Percentiles rank a stretch among this genome's conserved stretches.
Evolutionary conservation across 2,113 vertebrate species (phyloP).

Genomic region (Mesitornis unicolor): DNA sequence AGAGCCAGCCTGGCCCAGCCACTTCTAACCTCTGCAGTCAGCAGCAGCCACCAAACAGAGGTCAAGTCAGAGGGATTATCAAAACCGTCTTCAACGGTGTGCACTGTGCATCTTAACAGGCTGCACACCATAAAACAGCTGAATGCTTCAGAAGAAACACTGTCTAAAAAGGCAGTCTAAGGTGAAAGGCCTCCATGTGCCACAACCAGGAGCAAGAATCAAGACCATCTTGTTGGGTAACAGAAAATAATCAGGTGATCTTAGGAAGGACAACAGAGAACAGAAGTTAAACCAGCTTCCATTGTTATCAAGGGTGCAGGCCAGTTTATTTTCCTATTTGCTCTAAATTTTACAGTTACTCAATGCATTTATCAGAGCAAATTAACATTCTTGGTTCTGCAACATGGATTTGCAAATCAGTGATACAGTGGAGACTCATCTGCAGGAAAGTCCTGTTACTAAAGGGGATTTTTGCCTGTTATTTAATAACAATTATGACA

Average conservation of each 20-base stretch:
- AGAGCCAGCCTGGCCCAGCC: not conserved
- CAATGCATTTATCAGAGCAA: not conserved
- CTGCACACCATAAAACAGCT: not conserved
- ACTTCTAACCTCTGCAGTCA: not conserved
- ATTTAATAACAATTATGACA: not conserved
- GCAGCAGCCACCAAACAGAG: too few relatives aligned
- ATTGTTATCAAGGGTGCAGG: not conserved
- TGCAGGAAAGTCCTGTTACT: not conserved
- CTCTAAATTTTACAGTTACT: not conserved
- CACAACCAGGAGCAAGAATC: not conserved
- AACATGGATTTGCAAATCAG: not conserved
- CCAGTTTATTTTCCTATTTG: not conserved
- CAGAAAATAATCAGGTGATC: not conserved
- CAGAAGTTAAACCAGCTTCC: not conserved
- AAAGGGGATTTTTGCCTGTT: not conserved
- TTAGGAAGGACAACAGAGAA: not conserved
- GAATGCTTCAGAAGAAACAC: not conserved
- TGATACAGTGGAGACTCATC: not conserved
- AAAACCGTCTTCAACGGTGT: not conserved
- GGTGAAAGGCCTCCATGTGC: not conserved
- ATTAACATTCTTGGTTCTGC: not conserved
- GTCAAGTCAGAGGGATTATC: not conserved
- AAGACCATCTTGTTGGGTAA: not conserved
- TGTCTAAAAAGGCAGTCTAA: not conserved
- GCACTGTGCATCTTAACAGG: too few relatives aligned